Evolutionary conservation across 1,140 invertebrate genomes (phyloP).

Genomic region (Oedothorax gibbosus): DNA sequence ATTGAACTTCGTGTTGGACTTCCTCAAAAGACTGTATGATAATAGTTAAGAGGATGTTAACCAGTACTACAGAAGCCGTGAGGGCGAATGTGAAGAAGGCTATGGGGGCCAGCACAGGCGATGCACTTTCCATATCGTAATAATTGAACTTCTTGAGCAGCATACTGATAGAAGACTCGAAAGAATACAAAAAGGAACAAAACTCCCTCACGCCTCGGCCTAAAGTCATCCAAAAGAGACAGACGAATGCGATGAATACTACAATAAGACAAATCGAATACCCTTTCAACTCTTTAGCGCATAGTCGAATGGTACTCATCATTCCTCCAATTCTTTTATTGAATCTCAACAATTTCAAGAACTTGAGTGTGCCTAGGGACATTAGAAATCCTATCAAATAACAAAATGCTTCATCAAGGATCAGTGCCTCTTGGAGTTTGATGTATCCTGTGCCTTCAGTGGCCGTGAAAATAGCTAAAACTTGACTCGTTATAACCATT

Average conservation of each 20-base stretch:
- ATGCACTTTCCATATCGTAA: slow-evolving; percentile 67
- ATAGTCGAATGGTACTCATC: slow-evolving; percentile 65
- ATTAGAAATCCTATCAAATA: slow-evolving; percentile 71
- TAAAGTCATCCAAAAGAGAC: slow-evolving; percentile 71
- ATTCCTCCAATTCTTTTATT: slow-evolving; percentile 71
- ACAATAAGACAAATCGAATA: slow-evolving; percentile 67
- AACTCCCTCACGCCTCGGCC: slow-evolving; percentile 68
- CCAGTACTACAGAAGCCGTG: slow-evolving; percentile 71
- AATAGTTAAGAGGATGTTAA: slow-evolving; percentile 73
- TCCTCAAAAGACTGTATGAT: slow-evolving; percentile 69
- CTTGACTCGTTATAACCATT: slow-evolving; percentile 65
- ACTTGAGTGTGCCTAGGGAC: slow-evolving; percentile 72
- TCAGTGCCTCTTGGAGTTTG: slow-evolving; percentile 71
- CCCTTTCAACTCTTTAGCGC: slow-evolving; percentile 65
- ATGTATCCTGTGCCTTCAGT: slow-evolving; percentile 72
- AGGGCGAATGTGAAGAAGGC: slow-evolving; percentile 72
- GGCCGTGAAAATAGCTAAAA: slow-evolving; percentile 68
- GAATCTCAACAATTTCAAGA: slow-evolving; percentile 72
- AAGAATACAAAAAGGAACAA: slow-evolving; percentile 69
- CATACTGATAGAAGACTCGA: slow-evolving; percentile 71
- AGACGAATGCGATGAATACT: slow-evolving; percentile 66
- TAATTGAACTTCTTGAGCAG: slow-evolving; percentile 73
- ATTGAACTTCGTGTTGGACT: slow-evolving; percentile 65
- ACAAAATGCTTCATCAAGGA: slow-evolving; percentile 70
- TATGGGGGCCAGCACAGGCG: slow-evolving; percentile 69